phyloP scores from a whole-genome alignment of 1,140 invertebrate species.

The Apis cerana region DNA sequence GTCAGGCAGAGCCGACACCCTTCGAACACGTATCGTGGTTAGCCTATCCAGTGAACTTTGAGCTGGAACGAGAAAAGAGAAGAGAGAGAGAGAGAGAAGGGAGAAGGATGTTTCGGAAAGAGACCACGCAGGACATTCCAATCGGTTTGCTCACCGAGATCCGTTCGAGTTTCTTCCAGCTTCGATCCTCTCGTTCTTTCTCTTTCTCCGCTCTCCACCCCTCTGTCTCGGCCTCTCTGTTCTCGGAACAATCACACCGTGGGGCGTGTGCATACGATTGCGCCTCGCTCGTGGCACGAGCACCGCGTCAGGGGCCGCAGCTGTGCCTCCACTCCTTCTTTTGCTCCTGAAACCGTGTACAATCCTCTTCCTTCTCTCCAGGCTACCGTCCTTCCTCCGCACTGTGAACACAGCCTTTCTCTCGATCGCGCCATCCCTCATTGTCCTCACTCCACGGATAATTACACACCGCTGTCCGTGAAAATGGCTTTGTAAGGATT shows the following conservation, averaged over 20 bases:
- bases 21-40: too few species aligned
- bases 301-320: slow-evolving; percentile 60
- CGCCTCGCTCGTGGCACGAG: slow-evolving; percentile 59
- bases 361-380: slow-evolving; percentile 35
- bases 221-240: slow-evolving; percentile 38
- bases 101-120: not conserved
- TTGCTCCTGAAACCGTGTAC: slow-evolving; percentile 58
- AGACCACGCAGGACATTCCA: slow-evolving; percentile 45
- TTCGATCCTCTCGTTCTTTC: slow-evolving; percentile 15
- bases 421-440: slow-evolving; percentile 16
- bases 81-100: too few species aligned
- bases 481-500: not conserved
- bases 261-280: slow-evolving; percentile 61
- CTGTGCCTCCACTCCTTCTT: slow-evolving; percentile 54
- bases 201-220: slow-evolving; percentile 41
- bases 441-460: slow-evolving; percentile 22
- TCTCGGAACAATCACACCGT: slow-evolving; percentile 66
- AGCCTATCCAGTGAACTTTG: too few species aligned
- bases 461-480: slow-evolving; percentile 18
- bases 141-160: slow-evolving; percentile 22
- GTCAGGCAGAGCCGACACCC: too few species aligned
- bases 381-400: slow-evolving; percentile 44
- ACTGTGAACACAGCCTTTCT: slow-evolving; percentile 14
- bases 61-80: not conserved
- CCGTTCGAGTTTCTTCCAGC: slow-evolving; percentile 39